These are phyloP conservation scores for Cotesia congregata DNA, from an alignment of 2,888 invertebrate species.

Conservation along the genomic window DNA sequence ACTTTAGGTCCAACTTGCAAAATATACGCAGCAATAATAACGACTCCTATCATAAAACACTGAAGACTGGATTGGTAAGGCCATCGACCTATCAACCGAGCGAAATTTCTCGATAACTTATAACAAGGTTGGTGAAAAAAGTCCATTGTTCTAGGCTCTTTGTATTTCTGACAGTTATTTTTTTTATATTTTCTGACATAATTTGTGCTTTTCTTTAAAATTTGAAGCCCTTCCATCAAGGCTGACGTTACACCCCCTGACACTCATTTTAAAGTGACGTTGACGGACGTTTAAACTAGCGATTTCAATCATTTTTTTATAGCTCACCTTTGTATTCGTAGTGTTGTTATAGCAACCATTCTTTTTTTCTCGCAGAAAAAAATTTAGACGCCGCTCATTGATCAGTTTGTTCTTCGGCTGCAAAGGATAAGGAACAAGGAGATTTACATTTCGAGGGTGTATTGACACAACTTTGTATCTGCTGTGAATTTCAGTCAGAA, in stretches of 20 bases:
- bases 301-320: neutral
- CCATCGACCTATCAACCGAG: conserved; percentile 41
- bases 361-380: neutral
- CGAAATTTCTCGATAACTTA: conserved; percentile 33
- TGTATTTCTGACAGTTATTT: neutral
- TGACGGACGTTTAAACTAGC: neutral
- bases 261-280: neutral
- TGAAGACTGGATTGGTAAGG: conserved; percentile 40
- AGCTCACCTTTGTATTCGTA: neutral
- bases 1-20: neutral
- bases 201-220: neutral
- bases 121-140: conserved; percentile 42
- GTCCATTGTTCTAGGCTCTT: conserved; percentile 32
- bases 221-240: neutral
- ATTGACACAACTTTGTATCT: conserved; percentile 1
- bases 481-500: neutral
- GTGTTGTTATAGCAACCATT: neutral
- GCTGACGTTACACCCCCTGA: neutral
- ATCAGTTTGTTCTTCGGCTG: neutral
- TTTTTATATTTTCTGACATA: neutral
- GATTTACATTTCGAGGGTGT: neutral
- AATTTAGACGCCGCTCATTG: neutral
- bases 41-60: neutral
- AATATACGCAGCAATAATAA: neutral
- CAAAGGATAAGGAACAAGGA: neutral